Conservation (phyloP, 1,140 invertebrate species). For the Habropoda laboriosa region DNA sequence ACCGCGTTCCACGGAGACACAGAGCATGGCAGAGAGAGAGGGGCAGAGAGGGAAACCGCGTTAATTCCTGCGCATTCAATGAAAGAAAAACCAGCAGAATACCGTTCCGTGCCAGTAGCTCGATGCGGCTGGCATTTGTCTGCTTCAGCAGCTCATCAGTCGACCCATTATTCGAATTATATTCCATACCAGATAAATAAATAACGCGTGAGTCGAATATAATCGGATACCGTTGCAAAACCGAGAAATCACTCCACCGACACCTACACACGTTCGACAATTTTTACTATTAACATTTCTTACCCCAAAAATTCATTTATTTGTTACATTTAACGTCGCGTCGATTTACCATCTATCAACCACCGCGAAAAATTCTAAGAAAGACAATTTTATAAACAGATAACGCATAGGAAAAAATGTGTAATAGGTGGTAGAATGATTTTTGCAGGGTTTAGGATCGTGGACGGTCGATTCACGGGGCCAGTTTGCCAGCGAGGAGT, state of each 20-base stretch:
- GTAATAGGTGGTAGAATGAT: too few relatives aligned
- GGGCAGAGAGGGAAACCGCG: slow-evolving; percentile 22
- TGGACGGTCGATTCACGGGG: slow-evolving; percentile 19
- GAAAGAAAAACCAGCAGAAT: slow-evolving; percentile 61
- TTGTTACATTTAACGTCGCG: too few relatives aligned
- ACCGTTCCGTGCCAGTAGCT: slow-evolving; percentile 55
- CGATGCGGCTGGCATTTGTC: slow-evolving; percentile 38
- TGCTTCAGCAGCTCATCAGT: slow-evolving; percentile 49
- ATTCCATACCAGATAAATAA: slow-evolving; percentile 37
- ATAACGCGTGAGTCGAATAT: slow-evolving; percentile 21
- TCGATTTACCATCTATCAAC: too few relatives aligned
- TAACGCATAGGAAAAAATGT: too few relatives aligned
- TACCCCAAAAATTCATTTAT: too few relatives aligned
- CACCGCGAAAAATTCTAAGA: too few relatives aligned
- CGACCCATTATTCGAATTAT: slow-evolving; percentile 51
- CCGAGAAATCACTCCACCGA: neutral
- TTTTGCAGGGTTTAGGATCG: neutral
- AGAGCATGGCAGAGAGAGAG: neutral
- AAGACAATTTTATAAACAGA: too few relatives aligned
- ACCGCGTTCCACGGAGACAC: slow-evolving; percentile 49
- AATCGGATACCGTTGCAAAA: neutral
- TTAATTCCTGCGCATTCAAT: slow-evolving; percentile 60
- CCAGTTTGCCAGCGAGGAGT: slow-evolving; percentile 64
- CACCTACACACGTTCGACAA: too few relatives aligned
- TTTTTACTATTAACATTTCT: neutral